These are phyloP conservation scores for Gorsachius magnificus DNA, from an alignment of 2,797 vertebrate genomes.

Conservation along the genomic window DNA sequence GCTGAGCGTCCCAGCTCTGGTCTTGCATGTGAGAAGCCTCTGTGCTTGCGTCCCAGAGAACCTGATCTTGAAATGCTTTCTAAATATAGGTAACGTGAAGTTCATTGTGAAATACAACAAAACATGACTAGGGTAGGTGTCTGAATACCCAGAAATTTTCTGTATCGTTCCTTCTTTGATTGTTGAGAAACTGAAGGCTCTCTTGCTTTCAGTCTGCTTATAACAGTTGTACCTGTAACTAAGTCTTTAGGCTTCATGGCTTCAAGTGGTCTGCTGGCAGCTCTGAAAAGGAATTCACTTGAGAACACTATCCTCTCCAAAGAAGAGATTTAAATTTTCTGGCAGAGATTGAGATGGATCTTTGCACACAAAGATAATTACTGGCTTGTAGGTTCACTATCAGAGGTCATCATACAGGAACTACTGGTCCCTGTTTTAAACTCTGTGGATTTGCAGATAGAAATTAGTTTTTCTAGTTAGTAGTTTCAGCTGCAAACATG, in stretches of 20 bases:
- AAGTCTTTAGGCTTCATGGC: neutral
- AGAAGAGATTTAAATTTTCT: neutral
- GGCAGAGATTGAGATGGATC: neutral
- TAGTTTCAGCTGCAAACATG: neutral
- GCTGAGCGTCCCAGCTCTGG: neutral
- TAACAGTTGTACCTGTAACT: neutral
- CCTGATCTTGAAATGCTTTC: neutral
- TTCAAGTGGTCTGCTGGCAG: neutral
- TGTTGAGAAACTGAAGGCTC: neutral
- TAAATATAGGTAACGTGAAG: neutral
- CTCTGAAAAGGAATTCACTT: neutral
- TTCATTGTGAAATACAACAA: neutral
- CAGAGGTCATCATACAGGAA: neutral
- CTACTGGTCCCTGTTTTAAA: neutral
- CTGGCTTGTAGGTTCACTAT: neutral
- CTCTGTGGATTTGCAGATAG: neutral
- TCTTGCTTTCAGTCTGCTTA: neutral
- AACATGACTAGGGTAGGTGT: neutral
- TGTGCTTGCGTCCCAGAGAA: neutral
- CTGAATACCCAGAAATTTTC: neutral
- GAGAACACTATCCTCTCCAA: neutral
- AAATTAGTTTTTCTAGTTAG: neutral
- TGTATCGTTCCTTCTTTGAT: neutral
- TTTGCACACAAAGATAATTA: neutral
- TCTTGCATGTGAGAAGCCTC: neutral